Base-by-base conservation (phyloP, 2,888 invertebrate species). In the Odontomyia ornata region DNA sequence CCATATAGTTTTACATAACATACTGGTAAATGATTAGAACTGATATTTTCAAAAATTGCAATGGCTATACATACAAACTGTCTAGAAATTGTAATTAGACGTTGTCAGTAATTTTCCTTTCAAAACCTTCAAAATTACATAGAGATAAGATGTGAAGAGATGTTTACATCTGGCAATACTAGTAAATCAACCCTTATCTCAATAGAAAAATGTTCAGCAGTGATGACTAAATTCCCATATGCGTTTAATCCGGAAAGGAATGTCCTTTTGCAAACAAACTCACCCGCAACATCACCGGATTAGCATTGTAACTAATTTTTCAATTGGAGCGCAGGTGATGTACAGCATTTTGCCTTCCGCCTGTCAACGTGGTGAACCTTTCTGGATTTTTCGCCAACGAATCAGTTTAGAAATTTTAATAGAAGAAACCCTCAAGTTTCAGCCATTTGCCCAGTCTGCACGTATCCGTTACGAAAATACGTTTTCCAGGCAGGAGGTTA, bases 291-390 rank as follows among this genome's bases (percentile, higher is more conserved):
- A 36, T 60, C 36, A 36, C 15, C 57, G 73, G 73, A 73, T 73
- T 73, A 73, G 23, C 73, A 73, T 73, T 30, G 57, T 57, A 57
- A 57, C 73, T 73, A 73, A 73, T 73, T 73, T 73, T 73, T 73
- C 73, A 57, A 7, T 36, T 36, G 36, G 73, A 57, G 36, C 57
- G 18, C 73, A 73, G 73, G 73, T 73, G 73, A 57, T 36, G 73
- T 57, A 28, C 36, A 30, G 7, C 2, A 60, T 13, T 18, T 11
- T 23, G 23, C 60, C 60, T 36, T 65, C 43, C 43, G 65, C 43
- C 5, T 60, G 60, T 60, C 60, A 25, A 13, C 64, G 27, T 64
- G 65, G 43, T 36, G 11, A 23, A 36, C 65, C 65, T 28, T 69
- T 47, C 27, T 21, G 0, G 47, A 25, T 25, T 47, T 69, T 69